Evolutionary conservation across 2,888 invertebrate species (phyloP).

Genomic region (Polia nebulosa): DNA sequence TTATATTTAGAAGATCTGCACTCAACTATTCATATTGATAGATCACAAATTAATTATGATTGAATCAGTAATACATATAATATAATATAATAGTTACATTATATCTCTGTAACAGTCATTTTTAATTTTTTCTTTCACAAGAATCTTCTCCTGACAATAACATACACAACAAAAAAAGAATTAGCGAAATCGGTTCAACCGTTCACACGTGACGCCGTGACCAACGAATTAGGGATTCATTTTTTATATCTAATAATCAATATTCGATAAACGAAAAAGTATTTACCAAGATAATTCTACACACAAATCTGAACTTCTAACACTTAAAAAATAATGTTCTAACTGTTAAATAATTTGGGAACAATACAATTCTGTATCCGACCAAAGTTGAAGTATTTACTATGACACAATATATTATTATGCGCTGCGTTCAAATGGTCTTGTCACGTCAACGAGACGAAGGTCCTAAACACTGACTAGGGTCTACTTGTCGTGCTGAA

Average conservation of each 20-base stretch:
- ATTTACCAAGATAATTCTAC: background rate
- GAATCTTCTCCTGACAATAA: too few relatives aligned
- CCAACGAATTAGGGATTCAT: too few relatives aligned
- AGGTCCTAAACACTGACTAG: conserved; percentile 54
- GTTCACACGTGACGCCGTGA: too few relatives aligned
- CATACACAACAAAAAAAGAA: too few relatives aligned
- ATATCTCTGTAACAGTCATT: background rate
- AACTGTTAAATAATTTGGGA: conserved; percentile 1
- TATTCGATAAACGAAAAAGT: background rate
- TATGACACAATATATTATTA: conserved; percentile 55
- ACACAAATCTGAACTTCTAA: background rate
- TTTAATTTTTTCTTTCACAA: too few relatives aligned
- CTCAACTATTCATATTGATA: background rate
- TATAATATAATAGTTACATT: background rate
- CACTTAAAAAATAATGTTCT: background rate
- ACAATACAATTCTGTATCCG: conserved; percentile 16
- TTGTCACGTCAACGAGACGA: background rate
- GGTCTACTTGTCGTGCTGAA: background rate
- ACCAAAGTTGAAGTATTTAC: conserved; percentile 62
- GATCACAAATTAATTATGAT: background rate
- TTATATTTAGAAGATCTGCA: conserved; percentile 4
- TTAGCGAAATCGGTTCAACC: too few relatives aligned
- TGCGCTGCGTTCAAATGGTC: conserved; percentile 49
- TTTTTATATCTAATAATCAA: too few relatives aligned
- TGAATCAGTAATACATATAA: too few relatives aligned